Conservation (phyloP, 2,888 invertebrate genomes). For the Uropetala carovei region DNA sequence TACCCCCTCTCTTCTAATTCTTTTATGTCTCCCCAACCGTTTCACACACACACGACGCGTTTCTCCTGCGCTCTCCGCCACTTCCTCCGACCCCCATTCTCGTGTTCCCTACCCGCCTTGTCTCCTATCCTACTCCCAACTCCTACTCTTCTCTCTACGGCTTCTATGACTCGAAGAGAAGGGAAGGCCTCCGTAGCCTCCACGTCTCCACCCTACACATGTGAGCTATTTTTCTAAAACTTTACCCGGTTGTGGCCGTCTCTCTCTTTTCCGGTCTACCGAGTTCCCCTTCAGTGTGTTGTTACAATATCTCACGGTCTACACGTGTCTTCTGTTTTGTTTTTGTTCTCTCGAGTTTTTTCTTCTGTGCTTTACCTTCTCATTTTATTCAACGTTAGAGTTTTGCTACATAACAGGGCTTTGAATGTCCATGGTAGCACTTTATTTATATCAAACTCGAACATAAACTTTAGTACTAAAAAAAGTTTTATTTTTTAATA, state of each 20-base stretch:
- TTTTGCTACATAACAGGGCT: no score
- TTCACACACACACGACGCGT: conserved; percentile 8
- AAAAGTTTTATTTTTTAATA: no score
- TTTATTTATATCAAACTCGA: no score
- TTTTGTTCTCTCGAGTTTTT: neutral
- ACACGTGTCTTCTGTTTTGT: neutral
- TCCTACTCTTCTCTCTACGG: neutral
- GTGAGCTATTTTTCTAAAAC: neutral
- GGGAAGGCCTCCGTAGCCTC: conserved; percentile 9
- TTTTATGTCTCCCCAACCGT: neutral
- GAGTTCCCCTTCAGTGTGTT: neutral
- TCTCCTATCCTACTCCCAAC: neutral
- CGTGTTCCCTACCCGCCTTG: neutral
- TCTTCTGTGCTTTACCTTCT: no score
- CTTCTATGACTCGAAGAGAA: neutral
- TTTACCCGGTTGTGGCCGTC: neutral
- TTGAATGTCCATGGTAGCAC: no score
- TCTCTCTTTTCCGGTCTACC: neutral
- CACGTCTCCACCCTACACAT: neutral
- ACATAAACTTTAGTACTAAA: no score
- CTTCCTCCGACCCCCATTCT: conserved; percentile 58
- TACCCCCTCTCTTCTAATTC: neutral
- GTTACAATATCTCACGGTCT: neutral
- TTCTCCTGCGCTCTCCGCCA: conserved; percentile 26
- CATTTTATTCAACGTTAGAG: no score